These are phyloP conservation scores for Callorhinus ursinus DNA, from an alignment of 2,113 vertebrate genomes.

Conservation along the genomic window DNA sequence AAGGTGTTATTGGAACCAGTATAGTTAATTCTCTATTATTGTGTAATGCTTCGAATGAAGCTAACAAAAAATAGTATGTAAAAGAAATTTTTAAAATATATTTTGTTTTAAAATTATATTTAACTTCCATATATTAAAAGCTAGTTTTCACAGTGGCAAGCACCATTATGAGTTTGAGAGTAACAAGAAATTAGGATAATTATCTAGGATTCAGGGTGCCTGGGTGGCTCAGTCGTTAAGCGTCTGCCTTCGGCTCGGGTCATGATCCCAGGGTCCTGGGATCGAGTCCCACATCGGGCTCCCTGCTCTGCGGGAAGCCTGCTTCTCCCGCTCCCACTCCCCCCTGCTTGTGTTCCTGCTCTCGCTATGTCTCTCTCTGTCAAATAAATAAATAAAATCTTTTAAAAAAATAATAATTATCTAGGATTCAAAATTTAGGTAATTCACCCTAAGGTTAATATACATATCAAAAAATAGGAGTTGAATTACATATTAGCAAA, in stretches of 20 bases:
- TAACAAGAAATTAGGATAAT: conserved; percentile 6
- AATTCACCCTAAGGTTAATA: background rate
- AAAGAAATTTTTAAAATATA: conserved; percentile 47
- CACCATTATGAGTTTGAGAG: background rate
- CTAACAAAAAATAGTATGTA: conserved; percentile 29
- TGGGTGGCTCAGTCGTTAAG: too few relatives aligned
- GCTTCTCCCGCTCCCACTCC: too few relatives aligned
- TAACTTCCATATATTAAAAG: conserved; percentile 53
- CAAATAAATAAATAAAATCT: too few relatives aligned
- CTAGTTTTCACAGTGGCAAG: background rate
- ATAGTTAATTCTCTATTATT: background rate
- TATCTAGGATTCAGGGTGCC: background rate
- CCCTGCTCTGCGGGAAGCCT: too few relatives aligned
- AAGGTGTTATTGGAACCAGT: background rate
- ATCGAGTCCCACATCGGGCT: too few relatives aligned
- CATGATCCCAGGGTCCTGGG: too few relatives aligned
- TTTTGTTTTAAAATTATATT: conserved; percentile 41
- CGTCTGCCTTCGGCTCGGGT: too few relatives aligned
- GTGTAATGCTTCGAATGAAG: background rate
- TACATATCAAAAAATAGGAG: background rate
- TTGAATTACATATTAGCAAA: background rate
- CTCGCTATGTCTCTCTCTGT: too few relatives aligned
- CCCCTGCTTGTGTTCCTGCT: too few relatives aligned
- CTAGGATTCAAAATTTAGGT: conserved; percentile 22
- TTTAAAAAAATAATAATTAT: background rate